Evolutionary conservation across 2,888 invertebrate species (phyloP).

Genomic region (Plagiodera versicolora): DNA sequence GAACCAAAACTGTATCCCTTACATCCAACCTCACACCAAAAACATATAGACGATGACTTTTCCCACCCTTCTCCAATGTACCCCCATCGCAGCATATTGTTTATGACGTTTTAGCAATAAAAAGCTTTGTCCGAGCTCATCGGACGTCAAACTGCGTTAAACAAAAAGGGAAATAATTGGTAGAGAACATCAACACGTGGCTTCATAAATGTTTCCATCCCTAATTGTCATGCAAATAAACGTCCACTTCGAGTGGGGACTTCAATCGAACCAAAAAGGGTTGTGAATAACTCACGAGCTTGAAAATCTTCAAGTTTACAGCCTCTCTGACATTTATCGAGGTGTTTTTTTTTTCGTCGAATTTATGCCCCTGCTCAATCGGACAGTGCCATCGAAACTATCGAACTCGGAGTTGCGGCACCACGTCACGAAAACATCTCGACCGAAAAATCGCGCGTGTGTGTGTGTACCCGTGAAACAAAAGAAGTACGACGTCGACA

Average conservation of each 20-base stretch:
- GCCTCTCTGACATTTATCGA: neutral
- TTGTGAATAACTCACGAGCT: constrained; percentile 11
- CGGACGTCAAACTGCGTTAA: constrained; percentile 25
- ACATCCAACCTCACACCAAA: too few relatives aligned
- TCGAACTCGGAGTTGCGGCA: too few relatives aligned
- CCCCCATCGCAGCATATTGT: constrained; percentile 17
- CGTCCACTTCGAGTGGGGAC: constrained; percentile 26
- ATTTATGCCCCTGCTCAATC: neutral
- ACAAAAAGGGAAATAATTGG: constrained; percentile 31
- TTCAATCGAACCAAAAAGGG: constrained; percentile 19
- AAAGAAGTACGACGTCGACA: constrained; percentile 43
- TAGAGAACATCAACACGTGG: constrained; percentile 32
- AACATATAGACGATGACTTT: neutral
- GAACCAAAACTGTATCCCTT: too few relatives aligned
- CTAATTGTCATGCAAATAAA: constrained; percentile 40
- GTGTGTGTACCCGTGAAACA: constrained; percentile 39
- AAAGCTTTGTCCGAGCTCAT: constrained; percentile 23
- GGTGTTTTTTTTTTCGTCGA: neutral
- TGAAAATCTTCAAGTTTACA: neutral
- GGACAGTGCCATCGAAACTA: too few relatives aligned
- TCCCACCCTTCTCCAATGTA: neutral
- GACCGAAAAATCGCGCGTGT: constrained; percentile 25
- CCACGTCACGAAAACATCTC: neutral
- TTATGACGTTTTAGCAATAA: constrained; percentile 22
- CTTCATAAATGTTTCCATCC: constrained; percentile 24